Evolutionary conservation across 2,888 invertebrate genomes (phyloP).

Genomic region (Caenorhabditis sinica): DNA sequence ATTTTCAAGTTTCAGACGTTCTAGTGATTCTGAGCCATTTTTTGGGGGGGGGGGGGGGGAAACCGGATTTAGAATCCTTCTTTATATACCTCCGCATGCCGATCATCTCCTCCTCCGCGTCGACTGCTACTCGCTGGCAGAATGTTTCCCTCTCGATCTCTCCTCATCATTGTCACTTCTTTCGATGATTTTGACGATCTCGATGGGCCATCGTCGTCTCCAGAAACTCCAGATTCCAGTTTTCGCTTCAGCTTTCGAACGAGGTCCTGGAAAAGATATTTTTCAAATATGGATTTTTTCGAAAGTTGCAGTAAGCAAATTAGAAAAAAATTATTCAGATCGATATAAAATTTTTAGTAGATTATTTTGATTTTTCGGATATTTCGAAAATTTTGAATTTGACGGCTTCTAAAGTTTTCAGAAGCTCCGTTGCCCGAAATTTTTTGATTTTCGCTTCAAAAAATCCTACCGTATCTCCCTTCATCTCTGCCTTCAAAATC

Average conservation of each 20-base stretch:
- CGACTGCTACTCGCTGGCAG: conserved; percentile 71
- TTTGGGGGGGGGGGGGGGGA: no score
- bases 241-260: conserved; percentile 89
- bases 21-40: no score
- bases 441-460: no score
- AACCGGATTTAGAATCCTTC: no score
- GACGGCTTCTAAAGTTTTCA: no score
- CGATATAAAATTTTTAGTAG: no score
- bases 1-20: no score
- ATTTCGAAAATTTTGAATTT: background rate
- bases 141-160: conserved; percentile 72
- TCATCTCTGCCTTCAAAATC: conserved; percentile 94
- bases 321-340: no score
- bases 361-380: background rate
- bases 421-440: no score
- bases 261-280: conserved; percentile 85
- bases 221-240: conserved; percentile 88
- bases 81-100: conserved; percentile 63
- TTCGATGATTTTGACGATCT: conserved; percentile 55
- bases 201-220: conserved; percentile 65
- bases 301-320: background rate
- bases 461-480: conserved; percentile 89
- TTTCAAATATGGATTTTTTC: no score
- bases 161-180: conserved; percentile 72
- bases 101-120: conserved; percentile 62